Evolutionary conservation across 2,888 invertebrate species (phyloP), one percentile per base, ranked within the genome.

Genomic region (Agrilus biguttatus): DNA sequence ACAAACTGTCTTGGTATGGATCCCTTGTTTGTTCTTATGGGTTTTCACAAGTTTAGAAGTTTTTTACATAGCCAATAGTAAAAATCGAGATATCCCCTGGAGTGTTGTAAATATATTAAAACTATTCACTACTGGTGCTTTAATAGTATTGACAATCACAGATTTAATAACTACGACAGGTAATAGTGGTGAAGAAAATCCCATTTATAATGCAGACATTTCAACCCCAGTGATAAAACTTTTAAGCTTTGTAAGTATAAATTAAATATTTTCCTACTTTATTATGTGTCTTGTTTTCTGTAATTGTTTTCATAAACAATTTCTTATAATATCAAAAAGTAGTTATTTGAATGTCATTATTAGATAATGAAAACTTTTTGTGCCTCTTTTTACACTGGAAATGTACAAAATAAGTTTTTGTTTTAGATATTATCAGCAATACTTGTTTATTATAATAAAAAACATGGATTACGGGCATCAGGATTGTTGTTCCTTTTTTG

Each of bases 1-100:
- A 64, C 80, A 83, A 60, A 90, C 91, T 0, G 78, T 83, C 1
- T 65, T 92, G 14, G 71, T 87, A 37, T 92, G 91, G 90, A 66
- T 74, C 33, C 91, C 92, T 1, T 85, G 86, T 61, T 71, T 72
- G 41, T 84, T 83, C 60, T 67, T 88, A 12, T 88, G 85, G 84
- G 49, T 76, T 1, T 75, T 81, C 51, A 69, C 79, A 7, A 65
- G 77, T 7, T 66, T 86, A 47, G 86, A 86, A 52, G 66, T 75
- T 45, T 80, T 74, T 59, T 82, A 83, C 56, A 72, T 83, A 50
- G 61, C 77, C 49, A 73, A 73, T 55, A 83, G 83, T 61, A 78
- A 78, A 64, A 76, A 76, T 56, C 73, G 70, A 59, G 74, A 80
- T 60, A 76, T 84, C 64, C 83, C 83, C 53, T 81, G 79, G 79